phyloP scores from a whole-genome alignment of 2,888 invertebrate species.

The Tetragonisca angustula region DNA sequence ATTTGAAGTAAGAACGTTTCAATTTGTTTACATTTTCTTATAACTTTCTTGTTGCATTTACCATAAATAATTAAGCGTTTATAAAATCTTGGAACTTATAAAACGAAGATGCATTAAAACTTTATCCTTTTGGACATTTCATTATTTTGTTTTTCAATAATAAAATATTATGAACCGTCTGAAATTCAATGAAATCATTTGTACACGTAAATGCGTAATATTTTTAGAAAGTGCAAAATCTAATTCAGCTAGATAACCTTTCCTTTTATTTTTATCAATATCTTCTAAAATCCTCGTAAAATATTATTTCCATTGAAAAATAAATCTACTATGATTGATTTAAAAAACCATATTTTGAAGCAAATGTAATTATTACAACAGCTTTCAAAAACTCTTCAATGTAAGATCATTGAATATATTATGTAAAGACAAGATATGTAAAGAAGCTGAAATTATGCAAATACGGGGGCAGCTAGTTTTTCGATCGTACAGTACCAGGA shows the following conservation, averaged over 20 bases:
- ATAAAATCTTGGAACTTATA: no score
- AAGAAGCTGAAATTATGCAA: background rate
- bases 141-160: no score
- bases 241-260: background rate
- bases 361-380: background rate
- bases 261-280: background rate
- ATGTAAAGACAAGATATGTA: background rate
- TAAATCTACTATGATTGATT: background rate
- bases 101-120: no score
- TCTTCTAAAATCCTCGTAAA: background rate
- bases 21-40: no score
- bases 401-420: slow-evolving; percentile 11
- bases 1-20: no score
- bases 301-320: background rate
- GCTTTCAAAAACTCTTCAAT: background rate
- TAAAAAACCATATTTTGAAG: background rate
- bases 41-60: no score
- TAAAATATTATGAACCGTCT: background rate
- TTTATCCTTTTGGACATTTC: no score
- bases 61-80: no score
- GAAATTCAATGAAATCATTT: background rate
- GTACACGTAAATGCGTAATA: background rate
- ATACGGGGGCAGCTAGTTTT: background rate
- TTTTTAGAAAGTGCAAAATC: background rate
- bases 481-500: background rate